Evolutionary conservation across 1,140 invertebrate genomes (phyloP).

Genomic region (Hermetia illucens): DNA sequence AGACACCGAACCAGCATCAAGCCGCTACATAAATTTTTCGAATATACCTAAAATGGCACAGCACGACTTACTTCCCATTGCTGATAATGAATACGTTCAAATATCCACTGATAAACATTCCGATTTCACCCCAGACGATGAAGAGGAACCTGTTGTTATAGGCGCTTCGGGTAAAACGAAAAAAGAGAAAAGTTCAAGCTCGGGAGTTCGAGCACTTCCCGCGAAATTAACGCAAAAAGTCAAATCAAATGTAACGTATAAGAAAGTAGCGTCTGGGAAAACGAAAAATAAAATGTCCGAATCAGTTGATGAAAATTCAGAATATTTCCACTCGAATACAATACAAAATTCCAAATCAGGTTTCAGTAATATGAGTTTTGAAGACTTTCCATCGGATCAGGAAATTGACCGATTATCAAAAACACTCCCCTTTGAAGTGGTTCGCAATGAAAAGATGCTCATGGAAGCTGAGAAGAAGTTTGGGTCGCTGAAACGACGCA

Average conservation of each 20-base stretch:
- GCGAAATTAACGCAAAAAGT: constrained; percentile 27
- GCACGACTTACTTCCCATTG: constrained; percentile 18
- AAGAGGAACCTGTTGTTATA: constrained; percentile 28
- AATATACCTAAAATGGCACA: not conserved
- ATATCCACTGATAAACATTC: constrained; percentile 27
- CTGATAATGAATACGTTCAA: constrained; percentile 29
- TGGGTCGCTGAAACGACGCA: constrained; percentile 46
- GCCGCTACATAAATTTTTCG: not conserved
- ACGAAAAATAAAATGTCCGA: constrained; percentile 1
- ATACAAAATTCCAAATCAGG: constrained; percentile 36
- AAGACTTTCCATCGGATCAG: constrained; percentile 59
- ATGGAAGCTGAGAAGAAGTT: constrained; percentile 45
- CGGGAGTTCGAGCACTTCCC: constrained; percentile 24
- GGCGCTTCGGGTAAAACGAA: constrained; percentile 14
- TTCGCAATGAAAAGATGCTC: constrained; percentile 34
- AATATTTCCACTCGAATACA: constrained; percentile 23
- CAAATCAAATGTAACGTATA: constrained; percentile 17
- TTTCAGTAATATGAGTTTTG: constrained; percentile 67
- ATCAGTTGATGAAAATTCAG: constrained; percentile 10
- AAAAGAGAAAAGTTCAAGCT: constrained; percentile 20
- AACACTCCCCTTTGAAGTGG: constrained; percentile 48
- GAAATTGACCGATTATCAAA: constrained; percentile 24
- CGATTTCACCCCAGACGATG: constrained; percentile 27
- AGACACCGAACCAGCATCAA: constrained; percentile 16
- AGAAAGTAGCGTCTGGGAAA: constrained; percentile 13